Evolutionary conservation across 2,888 invertebrate species (phyloP).

Genomic region (Diarsia mendica): DNA sequence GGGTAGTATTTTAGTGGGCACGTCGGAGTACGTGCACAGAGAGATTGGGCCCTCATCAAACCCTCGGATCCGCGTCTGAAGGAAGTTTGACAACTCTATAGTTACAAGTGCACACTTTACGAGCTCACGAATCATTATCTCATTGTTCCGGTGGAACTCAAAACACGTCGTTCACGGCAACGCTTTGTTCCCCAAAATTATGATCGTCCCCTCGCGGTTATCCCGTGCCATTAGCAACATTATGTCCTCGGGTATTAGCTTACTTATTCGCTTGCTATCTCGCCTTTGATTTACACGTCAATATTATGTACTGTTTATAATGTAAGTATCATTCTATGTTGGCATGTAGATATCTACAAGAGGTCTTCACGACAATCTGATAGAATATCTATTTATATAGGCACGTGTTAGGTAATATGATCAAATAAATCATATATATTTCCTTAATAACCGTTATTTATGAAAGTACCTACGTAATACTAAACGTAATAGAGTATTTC

Average conservation of each 20-base stretch:
- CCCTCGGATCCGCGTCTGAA: slow-evolving; percentile 72
- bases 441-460: not conserved
- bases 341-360: slow-evolving; percentile 30
- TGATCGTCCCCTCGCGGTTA: slow-evolving; percentile 84
- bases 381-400: slow-evolving; percentile 19
- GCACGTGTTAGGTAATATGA: not conserved
- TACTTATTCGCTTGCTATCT: slow-evolving; percentile 72
- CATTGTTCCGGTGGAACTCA: slow-evolving; percentile 83
- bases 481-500: not conserved
- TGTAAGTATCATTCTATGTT: slow-evolving; percentile 3
- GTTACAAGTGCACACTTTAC: slow-evolving; percentile 80
- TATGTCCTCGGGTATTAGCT: slow-evolving; percentile 81
- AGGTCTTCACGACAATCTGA: slow-evolving; percentile 39
- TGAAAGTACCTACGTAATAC: too few relatives aligned
- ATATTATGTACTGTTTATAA: slow-evolving; percentile 41
- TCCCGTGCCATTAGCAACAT: slow-evolving; percentile 84
- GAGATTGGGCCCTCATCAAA: slow-evolving; percentile 76
- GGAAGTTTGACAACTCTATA: slow-evolving; percentile 80
- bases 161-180: slow-evolving; percentile 80
- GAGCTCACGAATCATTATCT: slow-evolving; percentile 85
- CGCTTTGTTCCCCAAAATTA: slow-evolving; percentile 86
- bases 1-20: slow-evolving; percentile 56
- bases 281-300: slow-evolving; percentile 68
- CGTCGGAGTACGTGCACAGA: slow-evolving; percentile 58
- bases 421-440: slow-evolving; percentile 9